Base-by-base conservation (phyloP, 2,797 vertebrate genomes). In the Monodelphis domestica region DNA sequence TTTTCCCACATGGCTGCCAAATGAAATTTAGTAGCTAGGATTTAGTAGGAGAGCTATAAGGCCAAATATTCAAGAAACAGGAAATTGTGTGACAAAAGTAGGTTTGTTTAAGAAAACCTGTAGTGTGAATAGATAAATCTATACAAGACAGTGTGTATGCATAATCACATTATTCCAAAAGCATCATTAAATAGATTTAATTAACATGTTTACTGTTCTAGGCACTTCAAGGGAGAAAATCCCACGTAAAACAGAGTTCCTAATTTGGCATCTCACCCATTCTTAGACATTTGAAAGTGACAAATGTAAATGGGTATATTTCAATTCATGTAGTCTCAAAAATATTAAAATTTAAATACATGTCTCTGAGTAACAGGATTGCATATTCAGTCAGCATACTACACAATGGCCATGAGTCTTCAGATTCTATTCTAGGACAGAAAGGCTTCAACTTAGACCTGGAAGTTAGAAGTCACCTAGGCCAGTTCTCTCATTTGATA, bases 401-500 rank as follows among this genome's bases (percentile, higher is more conserved):
- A n/a, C 14, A n/a, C 59, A 70, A 15, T 21, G 15, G 33, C 59
- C 59, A 38, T 6, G 5, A 38, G n/a, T n/a, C n/a, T n/a, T n/a
- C n/a, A n/a, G n/a, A n/a, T n/a, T n/a, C n/a, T n/a, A n/a, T n/a
- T n/a, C n/a, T n/a, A n/a, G n/a, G n/a, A n/a, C n/a, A n/a, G n/a
- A n/a, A n/a, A n/a, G n/a, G n/a, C n/a, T n/a, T 59, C 57, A 1
- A 30, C 24, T 59, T 59, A 59, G 29, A 59, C 59, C 14, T 59
- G 33, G 33, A 33, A 59, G 11, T 54, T 33, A 59, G 57, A 59
- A 33, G 29, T 30, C 56, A 91, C 54, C 92, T 92, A 0, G 54
- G 63, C 90, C 92, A 91, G 28, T 54, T 55, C 93, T 90, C 54
- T 45, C 90, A n/a, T 89, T 87, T 91, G 26, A 91, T 29, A 54